Evolutionary conservation across 2,113 vertebrate genomes (phyloP), one percentile per base, ranked within the genome.

Genomic region (Cygnus buccinator): DNA sequence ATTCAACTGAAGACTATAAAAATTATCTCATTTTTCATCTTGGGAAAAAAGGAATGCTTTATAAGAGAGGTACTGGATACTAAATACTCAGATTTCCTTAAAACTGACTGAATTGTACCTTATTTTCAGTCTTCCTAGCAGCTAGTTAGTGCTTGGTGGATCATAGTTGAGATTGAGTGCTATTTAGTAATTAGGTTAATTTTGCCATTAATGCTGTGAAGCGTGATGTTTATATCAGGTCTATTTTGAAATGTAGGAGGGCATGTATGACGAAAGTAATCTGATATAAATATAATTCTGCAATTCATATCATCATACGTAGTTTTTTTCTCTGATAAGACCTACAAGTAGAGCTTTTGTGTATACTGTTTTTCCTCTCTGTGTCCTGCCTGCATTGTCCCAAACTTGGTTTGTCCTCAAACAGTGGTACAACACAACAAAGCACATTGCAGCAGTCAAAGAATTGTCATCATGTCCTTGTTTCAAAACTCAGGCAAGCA

Each of bases 301-400:
- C 79, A 68, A 41, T 70, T 93, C 83, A 92, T 52, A 68, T 78
- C 3, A 37, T 74, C 3, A 5, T 35, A 19, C 3, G 3, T 8
- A 19, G 7, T 5, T 74, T 71, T 54, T 50, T 31, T 61, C 50
- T 11, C 6, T 41, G 21, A 26, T 39, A 86, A 66, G 66, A 29
- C 12, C 63, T 81, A 7, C 13, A 67, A 58, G 26, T 33, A 46
- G 18, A 13, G 2, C 0, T 73, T 77, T 81, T 63, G 17, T 43
- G 48, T 37, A 46, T 75, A n/a, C 62, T 25, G 23, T 26, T 52
- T 76, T 72, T 76, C 6, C 4, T 77, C 37, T 8, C 65, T 0
- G 0, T 37, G 18, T 87, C 39, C 54, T 94, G 18, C 37, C 10
- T 4, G 10, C 0, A 0, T n/a, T 18, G 35, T 90, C 43, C 48